A percentile compares a stretch with the other conserved stretches of the same genome.
Conservation (phyloP, 2,888 invertebrate genomes). For the Lucinisca nassula region DNA sequence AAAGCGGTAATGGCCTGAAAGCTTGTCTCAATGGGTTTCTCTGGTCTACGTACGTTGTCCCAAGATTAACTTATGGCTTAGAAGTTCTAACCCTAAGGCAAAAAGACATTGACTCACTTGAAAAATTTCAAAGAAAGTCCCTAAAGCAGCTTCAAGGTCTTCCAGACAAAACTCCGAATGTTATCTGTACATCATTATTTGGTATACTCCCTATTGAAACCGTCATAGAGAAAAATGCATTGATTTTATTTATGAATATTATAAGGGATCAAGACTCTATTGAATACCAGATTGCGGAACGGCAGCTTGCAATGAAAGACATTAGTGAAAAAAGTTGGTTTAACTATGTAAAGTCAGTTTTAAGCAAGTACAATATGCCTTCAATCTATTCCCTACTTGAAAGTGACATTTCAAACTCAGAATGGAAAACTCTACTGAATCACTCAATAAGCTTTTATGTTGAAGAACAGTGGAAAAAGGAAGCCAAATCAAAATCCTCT, state of each 20-base stretch:
- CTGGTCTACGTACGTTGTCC: no score
- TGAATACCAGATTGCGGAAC: not conserved
- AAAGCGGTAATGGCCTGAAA: no score
- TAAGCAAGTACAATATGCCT: not conserved
- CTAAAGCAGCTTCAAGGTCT: no score
- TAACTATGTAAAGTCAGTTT: not conserved
- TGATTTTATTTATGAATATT: not conserved
- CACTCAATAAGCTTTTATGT: not conserved
- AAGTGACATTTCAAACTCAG: not conserved
- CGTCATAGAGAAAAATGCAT: not conserved
- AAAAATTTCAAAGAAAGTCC: no score
- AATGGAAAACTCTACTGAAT: not conserved
- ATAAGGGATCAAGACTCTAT: not conserved
- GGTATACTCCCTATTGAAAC: not conserved
- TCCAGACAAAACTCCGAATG: no score
- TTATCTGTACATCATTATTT: not conserved
- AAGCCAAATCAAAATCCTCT: not conserved
- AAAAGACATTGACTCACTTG: no score
- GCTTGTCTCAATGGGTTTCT: no score
- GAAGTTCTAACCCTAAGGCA: no score
- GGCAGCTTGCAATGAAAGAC: not conserved
- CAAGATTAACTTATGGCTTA: no score
- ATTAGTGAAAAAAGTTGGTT: not conserved
- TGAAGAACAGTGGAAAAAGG: not conserved
- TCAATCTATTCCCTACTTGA: not conserved